These are phyloP conservation scores for Phainopepla nitens DNA, from an alignment of 2,113 vertebrate species.

Conservation along the genomic window DNA sequence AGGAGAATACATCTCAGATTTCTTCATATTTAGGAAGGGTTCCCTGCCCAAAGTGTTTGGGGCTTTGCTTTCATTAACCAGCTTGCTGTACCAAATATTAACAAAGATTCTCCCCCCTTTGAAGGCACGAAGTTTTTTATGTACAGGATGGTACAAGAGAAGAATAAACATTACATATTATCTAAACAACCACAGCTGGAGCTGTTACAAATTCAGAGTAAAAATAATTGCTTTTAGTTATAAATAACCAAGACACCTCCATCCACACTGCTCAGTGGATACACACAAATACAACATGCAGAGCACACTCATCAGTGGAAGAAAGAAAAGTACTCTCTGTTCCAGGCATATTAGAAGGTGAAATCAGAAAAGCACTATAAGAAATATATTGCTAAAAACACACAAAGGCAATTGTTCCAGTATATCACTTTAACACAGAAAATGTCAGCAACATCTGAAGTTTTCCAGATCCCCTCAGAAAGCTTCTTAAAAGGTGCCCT, in stretches of 20 bases:
- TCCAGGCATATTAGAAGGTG: background rate
- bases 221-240: background rate
- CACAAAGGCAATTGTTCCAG: background rate
- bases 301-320: background rate
- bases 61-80: background rate
- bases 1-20: background rate
- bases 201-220: background rate
- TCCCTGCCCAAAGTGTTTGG: background rate
- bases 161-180: background rate
- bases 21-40: background rate
- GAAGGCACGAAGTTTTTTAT: background rate
- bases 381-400: background rate
- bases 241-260: background rate
- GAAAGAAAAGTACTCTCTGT: background rate
- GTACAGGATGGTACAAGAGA: background rate
- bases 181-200: background rate
- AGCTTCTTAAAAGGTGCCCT: background rate
- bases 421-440: background rate
- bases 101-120: background rate
- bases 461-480: background rate
- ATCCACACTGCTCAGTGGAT: fast-evolving
- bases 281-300: background rate
- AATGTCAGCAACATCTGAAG: background rate
- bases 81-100: background rate
- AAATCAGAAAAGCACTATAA: background rate